Evolutionary conservation across 2,888 invertebrate genomes (phyloP).

Genomic region (Zaprionus lineosus): DNA sequence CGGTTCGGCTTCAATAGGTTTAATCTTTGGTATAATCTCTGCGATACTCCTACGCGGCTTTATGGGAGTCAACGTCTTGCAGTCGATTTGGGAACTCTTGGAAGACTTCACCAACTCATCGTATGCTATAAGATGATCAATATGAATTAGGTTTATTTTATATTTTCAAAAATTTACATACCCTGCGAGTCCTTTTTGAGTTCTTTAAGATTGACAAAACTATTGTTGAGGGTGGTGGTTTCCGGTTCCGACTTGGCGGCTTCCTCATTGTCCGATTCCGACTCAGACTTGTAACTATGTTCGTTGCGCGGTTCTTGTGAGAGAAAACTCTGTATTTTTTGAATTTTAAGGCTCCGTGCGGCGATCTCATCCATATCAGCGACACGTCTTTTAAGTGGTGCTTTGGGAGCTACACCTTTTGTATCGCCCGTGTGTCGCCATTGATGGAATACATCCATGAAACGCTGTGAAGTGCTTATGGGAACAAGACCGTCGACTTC

Average conservation of each 20-base stretch:
- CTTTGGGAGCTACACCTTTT: slow-evolving; percentile 51
- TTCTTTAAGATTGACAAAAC: slow-evolving; percentile 49
- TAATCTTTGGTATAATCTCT: neutral
- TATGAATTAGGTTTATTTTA: neutral
- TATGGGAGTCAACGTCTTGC: slow-evolving; percentile 54
- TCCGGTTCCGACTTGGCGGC: neutral
- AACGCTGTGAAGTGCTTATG: slow-evolving; percentile 81
- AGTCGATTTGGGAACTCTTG: slow-evolving; percentile 49
- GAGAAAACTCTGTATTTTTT: slow-evolving; percentile 80
- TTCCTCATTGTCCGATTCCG: slow-evolving; percentile 49
- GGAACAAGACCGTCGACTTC: slow-evolving; percentile 79
- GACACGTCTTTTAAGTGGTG: slow-evolving; percentile 68
- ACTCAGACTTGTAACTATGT: slow-evolving; percentile 55
- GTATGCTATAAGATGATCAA: slow-evolving; percentile 52
- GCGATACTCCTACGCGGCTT: slow-evolving; percentile 18
- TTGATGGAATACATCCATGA: slow-evolving; percentile 78
- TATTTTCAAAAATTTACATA: slow-evolving; percentile 1
- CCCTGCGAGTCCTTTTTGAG: slow-evolving; percentile 50
- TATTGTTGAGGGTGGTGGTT: slow-evolving; percentile 19
- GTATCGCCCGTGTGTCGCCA: slow-evolving; percentile 82
- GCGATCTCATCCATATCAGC: slow-evolving; percentile 69
- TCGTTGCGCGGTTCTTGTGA: slow-evolving; percentile 34
- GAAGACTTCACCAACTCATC: slow-evolving; percentile 56
- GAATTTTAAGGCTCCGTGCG: slow-evolving; percentile 73
- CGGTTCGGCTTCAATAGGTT: neutral